Evolutionary conservation across 2,113 vertebrate species (phyloP).

Genomic region (Anoura caudifer): DNA sequence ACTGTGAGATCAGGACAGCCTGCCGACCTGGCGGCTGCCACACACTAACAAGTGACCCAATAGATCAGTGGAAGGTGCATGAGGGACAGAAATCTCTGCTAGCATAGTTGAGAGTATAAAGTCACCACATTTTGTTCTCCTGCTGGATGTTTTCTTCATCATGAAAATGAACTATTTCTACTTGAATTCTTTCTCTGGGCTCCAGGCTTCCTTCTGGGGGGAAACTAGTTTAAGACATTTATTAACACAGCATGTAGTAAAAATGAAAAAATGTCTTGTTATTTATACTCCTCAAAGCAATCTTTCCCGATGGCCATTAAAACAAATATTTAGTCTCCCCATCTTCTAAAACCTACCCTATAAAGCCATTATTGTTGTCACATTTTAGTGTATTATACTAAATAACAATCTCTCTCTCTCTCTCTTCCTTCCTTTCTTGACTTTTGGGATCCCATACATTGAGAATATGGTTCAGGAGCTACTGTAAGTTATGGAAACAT

Average conservation of each 20-base stretch:
- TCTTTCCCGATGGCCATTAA: background rate
- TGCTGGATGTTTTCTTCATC: background rate
- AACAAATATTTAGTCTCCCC: background rate
- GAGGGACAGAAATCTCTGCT: background rate
- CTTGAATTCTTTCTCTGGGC: background rate
- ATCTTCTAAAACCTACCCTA: background rate
- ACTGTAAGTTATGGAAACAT: background rate
- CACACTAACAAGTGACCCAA: background rate
- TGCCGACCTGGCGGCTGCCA: background rate
- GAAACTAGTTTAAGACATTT: background rate
- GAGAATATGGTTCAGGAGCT: background rate
- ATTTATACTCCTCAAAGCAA: background rate
- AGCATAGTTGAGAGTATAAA: background rate
- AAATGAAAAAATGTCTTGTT: background rate
- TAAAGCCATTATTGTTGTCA: background rate
- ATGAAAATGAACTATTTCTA: background rate
- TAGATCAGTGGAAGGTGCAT: background rate
- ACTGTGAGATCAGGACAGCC: too few relatives aligned
- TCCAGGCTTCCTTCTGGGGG: background rate
- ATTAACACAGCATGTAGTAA: background rate
- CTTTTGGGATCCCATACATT: background rate
- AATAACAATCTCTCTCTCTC: background rate
- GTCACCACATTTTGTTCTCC: background rate
- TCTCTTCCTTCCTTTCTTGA: background rate
- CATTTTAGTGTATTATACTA: background rate